phyloP scores from a whole-genome alignment of 2,113 vertebrate species.

The Apodemus sylvaticus region DNA sequence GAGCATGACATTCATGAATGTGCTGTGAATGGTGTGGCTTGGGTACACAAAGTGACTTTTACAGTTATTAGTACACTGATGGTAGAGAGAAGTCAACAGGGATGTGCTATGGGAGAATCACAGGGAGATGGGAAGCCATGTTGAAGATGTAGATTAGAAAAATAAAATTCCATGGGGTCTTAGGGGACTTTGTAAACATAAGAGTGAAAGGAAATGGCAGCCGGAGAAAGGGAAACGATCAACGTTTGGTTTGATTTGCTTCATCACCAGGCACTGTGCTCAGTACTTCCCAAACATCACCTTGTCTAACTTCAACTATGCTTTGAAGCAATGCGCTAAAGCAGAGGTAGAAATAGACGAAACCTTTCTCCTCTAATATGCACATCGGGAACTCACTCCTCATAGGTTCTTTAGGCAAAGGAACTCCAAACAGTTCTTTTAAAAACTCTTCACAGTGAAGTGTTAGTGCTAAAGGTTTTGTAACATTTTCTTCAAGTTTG shows the following conservation, averaged over 20 bases:
- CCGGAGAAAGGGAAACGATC: not conserved
- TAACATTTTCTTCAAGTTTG: slow-evolving; percentile 6
- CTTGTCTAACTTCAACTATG: not conserved
- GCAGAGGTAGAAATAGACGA: not conserved
- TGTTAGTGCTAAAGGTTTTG: not conserved
- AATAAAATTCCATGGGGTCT: not conserved
- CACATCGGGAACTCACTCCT: not conserved
- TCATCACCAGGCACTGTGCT: not conserved
- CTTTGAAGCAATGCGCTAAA: not conserved
- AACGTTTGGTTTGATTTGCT: slow-evolving; percentile 24
- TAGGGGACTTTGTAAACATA: not conserved
- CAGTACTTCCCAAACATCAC: not conserved
- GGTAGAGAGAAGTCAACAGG: not conserved
- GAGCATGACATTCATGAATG: not conserved
- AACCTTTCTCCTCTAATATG: not conserved
- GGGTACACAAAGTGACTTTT: not conserved
- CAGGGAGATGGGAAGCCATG: not conserved
- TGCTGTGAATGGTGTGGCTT: not conserved
- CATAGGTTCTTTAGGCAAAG: slow-evolving; percentile 3
- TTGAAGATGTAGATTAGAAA: not conserved
- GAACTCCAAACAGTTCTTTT: not conserved
- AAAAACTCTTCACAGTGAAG: not conserved
- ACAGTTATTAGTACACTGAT: not conserved
- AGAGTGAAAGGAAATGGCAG: not conserved
- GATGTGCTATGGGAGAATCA: not conserved